Base-by-base conservation (phyloP, 92 coral and sea anemone genomes). In the Epizoanthus scotinus region DNA sequence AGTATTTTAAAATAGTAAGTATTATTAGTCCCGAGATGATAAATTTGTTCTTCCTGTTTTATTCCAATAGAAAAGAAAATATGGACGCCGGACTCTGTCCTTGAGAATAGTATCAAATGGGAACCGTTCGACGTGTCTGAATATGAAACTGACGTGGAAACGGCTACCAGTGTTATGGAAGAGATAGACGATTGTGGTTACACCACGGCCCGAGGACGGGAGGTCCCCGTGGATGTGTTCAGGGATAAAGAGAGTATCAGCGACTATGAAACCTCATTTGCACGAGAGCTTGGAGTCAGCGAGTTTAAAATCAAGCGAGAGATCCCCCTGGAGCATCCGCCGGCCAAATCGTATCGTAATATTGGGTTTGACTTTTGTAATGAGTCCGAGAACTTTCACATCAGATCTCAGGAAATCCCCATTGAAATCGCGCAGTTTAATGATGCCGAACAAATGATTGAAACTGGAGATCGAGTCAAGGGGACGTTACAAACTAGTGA, bases 81-180 rank as follows among this genome's bases (percentile, higher is more conserved):
- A 13, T 21, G 83, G 55, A 54, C 24, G 58, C 65, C 83, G 21
- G 86, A 71, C 71, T 70, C 63, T 38, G 88, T 67, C 28, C 87
- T 84, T 13, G 66, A 78, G 26, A 81, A 71, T 21, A 82, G 66
- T 20, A 53, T 85, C 27, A 64, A 83, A 38, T 92, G 97, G 97
- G 94, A 87, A 55, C 92, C 92, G 0, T 82, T 92, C 8, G 94
- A 92, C 73, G 89, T 90, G 89, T 90, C 97, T 3, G 94, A 87
- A 40, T 88, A 83, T 82, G 97, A 90, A 28, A 81, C 66, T 24
- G 87, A 72, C 12, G 79, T 88, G 13, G 89, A 87, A 65, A 85
- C 92, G 8, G 90, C 91, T 14, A 79, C 91, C 13, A 85, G 57
- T 42, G 91, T 86, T 6, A 79, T 85, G 29, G 78, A 67, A 38